Evolutionary conservation across 2,797 vertebrate genomes (phyloP).

Genomic region (Zenarchopterus dispar): DNA sequence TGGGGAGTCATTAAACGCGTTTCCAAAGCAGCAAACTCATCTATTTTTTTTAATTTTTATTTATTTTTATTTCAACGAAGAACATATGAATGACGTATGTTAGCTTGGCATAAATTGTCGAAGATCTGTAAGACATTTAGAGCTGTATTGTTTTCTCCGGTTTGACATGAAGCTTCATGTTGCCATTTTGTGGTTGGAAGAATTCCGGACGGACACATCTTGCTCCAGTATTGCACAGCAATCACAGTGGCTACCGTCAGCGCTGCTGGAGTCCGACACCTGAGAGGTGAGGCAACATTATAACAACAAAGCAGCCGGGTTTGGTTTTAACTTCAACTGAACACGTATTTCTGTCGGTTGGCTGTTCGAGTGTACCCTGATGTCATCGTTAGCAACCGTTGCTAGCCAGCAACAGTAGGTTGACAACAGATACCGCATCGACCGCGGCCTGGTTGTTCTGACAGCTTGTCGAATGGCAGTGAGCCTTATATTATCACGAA

Average conservation of each 20-base stretch:
- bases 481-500: not conserved
- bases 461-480: conserved; percentile 39
- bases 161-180: not conserved
- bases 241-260: conserved; percentile 37
- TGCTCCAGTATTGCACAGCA: conserved; percentile 20
- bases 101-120: not conserved
- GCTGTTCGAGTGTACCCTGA: not conserved
- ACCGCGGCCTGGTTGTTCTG: conserved; percentile 63
- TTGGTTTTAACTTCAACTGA: not conserved
- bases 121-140: not conserved
- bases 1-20: conserved; percentile 10
- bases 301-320: not conserved
- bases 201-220: conserved; percentile 9
- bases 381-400: conserved; percentile 27
- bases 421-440: conserved; percentile 51
- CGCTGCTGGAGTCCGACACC: conserved; percentile 58
- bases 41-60: too few relatives aligned
- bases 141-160: too few relatives aligned
- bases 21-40: not conserved
- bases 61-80: too few relatives aligned
- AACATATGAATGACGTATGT: too few relatives aligned
- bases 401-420: conserved; percentile 33
- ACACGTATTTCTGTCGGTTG: accelerated
- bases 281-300: conserved; percentile 60
- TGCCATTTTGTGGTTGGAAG: not conserved